A percentile compares a stretch with the other conserved stretches of the same genome.
Evolutionary conservation across 2,888 invertebrate species (phyloP).

Genomic region (Apotomis betuletana): DNA sequence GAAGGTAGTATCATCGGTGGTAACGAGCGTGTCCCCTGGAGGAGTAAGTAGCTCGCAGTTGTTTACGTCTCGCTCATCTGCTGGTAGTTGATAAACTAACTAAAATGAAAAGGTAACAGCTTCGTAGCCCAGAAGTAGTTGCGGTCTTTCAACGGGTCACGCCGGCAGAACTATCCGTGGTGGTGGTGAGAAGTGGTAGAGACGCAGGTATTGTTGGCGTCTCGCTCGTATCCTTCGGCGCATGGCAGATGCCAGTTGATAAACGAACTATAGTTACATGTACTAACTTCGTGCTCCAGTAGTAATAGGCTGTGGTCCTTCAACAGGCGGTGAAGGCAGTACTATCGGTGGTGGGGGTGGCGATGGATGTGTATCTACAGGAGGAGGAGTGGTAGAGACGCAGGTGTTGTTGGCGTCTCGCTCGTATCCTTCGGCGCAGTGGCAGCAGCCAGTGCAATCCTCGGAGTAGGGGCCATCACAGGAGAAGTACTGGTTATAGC

Average conservation of each 20-base stretch:
- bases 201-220: slow-evolving; percentile 13
- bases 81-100: neutral
- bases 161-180: neutral
- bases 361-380: neutral
- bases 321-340: neutral
- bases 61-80: slow-evolving; percentile 3
- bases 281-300: neutral
- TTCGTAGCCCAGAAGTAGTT: neutral
- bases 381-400: slow-evolving; percentile 15
- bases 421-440: neutral
- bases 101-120: neutral
- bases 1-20: too few relatives aligned
- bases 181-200: slow-evolving; percentile 8
- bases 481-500: slow-evolving; percentile 25
- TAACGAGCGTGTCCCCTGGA: too few relatives aligned
- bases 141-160: neutral
- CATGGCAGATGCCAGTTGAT: slow-evolving; percentile 12
- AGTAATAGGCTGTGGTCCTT: too few relatives aligned
- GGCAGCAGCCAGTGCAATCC: slow-evolving; percentile 16
- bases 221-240: neutral
- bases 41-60: neutral
- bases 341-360: slow-evolving; percentile 1
- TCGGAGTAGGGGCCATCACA: slow-evolving; percentile 22
- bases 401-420: slow-evolving; percentile 12
- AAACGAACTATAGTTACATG: too few relatives aligned